Evolutionary conservation across 2,797 vertebrate genomes (phyloP), one percentile per base, ranked within the genome.

Genomic region (Halcyon leucocephala): DNA sequence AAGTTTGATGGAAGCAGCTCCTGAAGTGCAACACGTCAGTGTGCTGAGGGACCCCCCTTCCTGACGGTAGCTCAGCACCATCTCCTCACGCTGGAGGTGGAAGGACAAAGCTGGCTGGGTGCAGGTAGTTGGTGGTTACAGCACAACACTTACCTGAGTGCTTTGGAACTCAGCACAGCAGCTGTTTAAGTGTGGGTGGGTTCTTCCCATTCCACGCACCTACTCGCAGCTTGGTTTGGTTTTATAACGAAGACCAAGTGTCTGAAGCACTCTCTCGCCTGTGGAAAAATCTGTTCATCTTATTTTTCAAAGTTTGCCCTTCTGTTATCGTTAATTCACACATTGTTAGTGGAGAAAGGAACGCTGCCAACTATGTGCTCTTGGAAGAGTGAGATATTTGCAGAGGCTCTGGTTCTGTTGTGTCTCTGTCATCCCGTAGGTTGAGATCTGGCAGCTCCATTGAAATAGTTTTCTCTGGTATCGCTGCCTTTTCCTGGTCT

Each of bases 311-410:
- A 91, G 49, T 78, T 84, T 96, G 93, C 95, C 93, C 86, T 86
- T 66, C 86, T 55, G 82, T 97, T 97, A 97, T 97, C 94, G 3
- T 92, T 93, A 93, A 90, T 96, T 96, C 86, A 90, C 95, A 96
- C 96, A 90, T 86, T 96, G 95, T 92, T 95, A 72, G 78, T 79
- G 90, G 33, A n/a, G 90, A 83, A 90, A 79, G 94, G 92, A 96
- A 82, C 77, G 88, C 37, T 96, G 98, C 97, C 97, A 98, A 94
- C 85, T 94, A 80, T 83, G 33, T 29, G 62, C 91, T 97, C 96
- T 97, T 97, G 97, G 97, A 97, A 95, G 85, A 96, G 51, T 1
- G 52, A 89, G 95, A 35, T 95, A 92, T 97, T 97, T 97, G 91
- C 90, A 72, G 87, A 93, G 95, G 87, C 93, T 90, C 86, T 93